phyloP scores from a whole-genome alignment of 1,140 invertebrate genomes.

The Lordiphosa collinella region DNA sequence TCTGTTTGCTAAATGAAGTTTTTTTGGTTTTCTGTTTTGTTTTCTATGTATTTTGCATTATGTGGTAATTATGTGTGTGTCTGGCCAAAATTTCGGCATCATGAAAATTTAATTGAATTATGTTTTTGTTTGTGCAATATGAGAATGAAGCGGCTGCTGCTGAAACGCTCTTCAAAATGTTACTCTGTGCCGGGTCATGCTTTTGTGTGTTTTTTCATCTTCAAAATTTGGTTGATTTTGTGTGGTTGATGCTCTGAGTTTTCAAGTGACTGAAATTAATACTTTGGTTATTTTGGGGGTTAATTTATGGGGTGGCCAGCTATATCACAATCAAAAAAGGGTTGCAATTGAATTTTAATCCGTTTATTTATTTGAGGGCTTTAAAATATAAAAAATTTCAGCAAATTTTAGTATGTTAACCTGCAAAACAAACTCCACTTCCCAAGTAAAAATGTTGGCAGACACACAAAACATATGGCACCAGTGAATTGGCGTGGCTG shows the following conservation, averaged over 20 bases:
- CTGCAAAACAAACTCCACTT: too few relatives aligned
- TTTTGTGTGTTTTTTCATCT: slow-evolving; percentile 12
- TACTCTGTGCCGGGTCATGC: slow-evolving; percentile 31
- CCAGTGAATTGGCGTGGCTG: too few relatives aligned
- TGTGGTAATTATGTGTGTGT: slow-evolving; percentile 26
- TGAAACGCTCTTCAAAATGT: slow-evolving; percentile 21
- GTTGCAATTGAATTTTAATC: slow-evolving; percentile 42
- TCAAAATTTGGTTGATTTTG: neutral
- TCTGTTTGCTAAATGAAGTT: too few relatives aligned
- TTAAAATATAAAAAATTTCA: slow-evolving; percentile 11
- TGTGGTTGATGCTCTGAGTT: too few relatives aligned
- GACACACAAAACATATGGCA: too few relatives aligned
- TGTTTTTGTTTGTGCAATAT: slow-evolving; percentile 26
- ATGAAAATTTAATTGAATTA: slow-evolving; percentile 48
- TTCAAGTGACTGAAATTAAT: slow-evolving; percentile 37
- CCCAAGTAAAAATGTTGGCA: too few relatives aligned
- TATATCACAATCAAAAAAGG: slow-evolving; percentile 6
- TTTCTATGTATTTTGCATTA: slow-evolving; percentile 4
- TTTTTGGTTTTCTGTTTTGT: slow-evolving; percentile 8
- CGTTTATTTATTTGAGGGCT: slow-evolving; percentile 20
- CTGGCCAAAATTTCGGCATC: slow-evolving; percentile 18
- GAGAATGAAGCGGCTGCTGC: slow-evolving; percentile 12
- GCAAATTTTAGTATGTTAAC: neutral
- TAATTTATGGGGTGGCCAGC: slow-evolving; percentile 32
- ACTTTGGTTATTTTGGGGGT: slow-evolving; percentile 36